Conservation (phyloP, 2,113 vertebrate species). For the Benthochromis sp. region DNA sequence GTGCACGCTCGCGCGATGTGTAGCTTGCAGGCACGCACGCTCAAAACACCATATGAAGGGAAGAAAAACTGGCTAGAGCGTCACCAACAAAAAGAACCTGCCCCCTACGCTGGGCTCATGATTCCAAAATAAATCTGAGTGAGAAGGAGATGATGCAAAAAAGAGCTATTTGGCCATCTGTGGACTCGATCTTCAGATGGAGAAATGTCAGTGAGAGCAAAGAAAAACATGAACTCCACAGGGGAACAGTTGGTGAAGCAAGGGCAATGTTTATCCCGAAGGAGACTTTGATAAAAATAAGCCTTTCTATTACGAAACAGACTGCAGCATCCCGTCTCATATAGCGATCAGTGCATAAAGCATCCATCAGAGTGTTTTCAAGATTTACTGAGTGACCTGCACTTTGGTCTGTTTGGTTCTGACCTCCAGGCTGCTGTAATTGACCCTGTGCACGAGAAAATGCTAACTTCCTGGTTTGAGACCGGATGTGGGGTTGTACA, state of each 20-base stretch:
- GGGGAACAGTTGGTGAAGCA: constrained; percentile 5
- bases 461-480: too few relatives aligned
- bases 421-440: neutral
- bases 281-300: neutral
- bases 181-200: constrained; percentile 9
- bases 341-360: neutral
- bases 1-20: neutral
- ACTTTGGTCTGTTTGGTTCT: neutral
- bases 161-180: constrained; percentile 28
- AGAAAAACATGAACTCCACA: neutral
- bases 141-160: neutral
- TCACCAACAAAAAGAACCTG: neutral
- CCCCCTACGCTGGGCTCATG: neutral
- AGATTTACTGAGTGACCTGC: neutral
- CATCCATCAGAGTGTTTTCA: neutral
- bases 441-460: too few relatives aligned
- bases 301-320: neutral
- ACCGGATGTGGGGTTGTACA: too few relatives aligned
- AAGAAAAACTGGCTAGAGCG: neutral
- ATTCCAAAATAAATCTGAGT: constrained; percentile 18
- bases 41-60: neutral
- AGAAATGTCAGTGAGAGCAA: constrained; percentile 1
- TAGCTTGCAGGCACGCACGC: neutral
- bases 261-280: neutral
- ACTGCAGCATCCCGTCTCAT: neutral